Base-by-base conservation (phyloP, 2,888 invertebrate species). In the Nineta flava region DNA sequence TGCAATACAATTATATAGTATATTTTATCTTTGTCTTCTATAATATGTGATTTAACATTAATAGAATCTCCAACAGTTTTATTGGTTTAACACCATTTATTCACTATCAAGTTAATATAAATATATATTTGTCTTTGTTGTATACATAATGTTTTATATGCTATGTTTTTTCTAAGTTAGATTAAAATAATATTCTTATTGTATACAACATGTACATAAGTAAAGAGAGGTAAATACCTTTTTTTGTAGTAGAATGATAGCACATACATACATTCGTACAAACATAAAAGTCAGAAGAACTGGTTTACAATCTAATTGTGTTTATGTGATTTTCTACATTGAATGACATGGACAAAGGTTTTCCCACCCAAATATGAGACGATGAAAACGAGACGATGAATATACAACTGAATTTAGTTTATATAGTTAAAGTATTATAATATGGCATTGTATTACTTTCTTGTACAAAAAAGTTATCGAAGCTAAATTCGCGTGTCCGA, bases 321-420 rank as follows among this genome's bases (percentile, higher is more conserved):
- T 47, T 47, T 47, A 47, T 47, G 47, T 47, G 47, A 47, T 47
- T 35, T 35, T 34, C 47, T 47, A 47, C 47, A 34, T 15, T 19
- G 47, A 47, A 35, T 47, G 47, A 47, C 47, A 35, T 16, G 47
- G 47, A 47, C 47, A 47, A 47, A 47, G 47, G 47, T 47, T 47
- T 47, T 47, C 47, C 47, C 47, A 47, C 47, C 47, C 35, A 47
- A 13, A 47, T 19, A 12, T 35, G 7, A 26, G 26, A 26, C 7
- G 26, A 6, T 6, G 26, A 26, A 26, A 26, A 26, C 4, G 26
- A 26, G 26, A 7, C 26, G 3, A 26, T 26, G 26, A 26, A 26
- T 26, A 7, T 26, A 26, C 26, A 26, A 26, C 3, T 26, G 26
- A 26, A 26, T 26, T 5, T 7, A 26, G 26, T 6, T 26, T 6